Evolutionary conservation across 1,140 invertebrate species (phyloP), one percentile per base, ranked within the genome.

Genomic region (Drosophila setifemur): DNA sequence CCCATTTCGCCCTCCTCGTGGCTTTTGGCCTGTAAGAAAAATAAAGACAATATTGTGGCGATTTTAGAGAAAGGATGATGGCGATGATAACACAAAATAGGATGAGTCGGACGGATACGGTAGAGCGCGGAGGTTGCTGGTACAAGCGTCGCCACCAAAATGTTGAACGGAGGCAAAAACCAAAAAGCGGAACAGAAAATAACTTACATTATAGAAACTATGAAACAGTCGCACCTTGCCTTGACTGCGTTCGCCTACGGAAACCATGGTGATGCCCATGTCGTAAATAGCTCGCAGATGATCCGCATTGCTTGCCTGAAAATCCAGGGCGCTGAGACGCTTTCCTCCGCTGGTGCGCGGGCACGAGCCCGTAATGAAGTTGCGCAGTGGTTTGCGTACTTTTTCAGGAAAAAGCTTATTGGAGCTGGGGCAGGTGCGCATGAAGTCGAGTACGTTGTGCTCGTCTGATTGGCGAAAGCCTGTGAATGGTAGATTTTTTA

Each of bases 251-350:
- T 99, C 97, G 21, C 94, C 93, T 82, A 98, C 92, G 0, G 96
- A 96, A 44, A 97, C 92, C 58, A 99, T 95, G 42, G 95, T 95
- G 73, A 99, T 99, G 40, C 98, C 98, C 97, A 99, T 98, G 89
- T 97, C 94, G 66, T 94, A 94, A 43, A 99, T 92, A 47, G 97
- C 92, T 89, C 94, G 94, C 67, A 98, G 91, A 92, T 99, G 98
- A 37, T 97, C 95, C n/a, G 95, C 92, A 92, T 98, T 98, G 68
- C 93, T 95, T 43, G 97, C 94, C 64, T 95, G 94, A 88, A 96
- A 96, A 57, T 96, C 93, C 16, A 93, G 90, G n/a, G 96, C 95
- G 9, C 93, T 92, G 26, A 96, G 92, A 58, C 94, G 92, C 69
- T 93, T 91, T 29, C 93, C 77, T 72, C 76, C 45, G n/a, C 85